phyloP scores from a whole-genome alignment of 37 sponge, comb jelly and placozoan species.

The Diacarnus erythraeanus region DNA sequence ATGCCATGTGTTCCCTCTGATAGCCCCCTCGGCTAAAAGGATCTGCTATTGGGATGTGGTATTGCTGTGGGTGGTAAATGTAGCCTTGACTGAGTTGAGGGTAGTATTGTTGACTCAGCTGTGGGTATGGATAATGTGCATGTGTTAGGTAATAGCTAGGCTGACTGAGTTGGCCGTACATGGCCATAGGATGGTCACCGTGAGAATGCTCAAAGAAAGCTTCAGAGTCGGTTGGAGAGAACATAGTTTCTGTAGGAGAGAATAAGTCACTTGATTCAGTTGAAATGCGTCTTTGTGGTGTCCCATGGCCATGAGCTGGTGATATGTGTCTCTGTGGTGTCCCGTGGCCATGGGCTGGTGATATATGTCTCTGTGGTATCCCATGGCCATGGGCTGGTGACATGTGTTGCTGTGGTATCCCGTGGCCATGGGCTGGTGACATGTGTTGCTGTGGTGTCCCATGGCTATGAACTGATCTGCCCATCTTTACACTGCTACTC shows the following conservation, averaged over 20 bases:
- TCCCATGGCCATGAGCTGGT: too few relatives aligned
- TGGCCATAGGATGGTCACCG: neutral
- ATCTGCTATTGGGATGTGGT: neutral
- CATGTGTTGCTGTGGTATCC: too few relatives aligned
- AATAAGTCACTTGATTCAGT: neutral
- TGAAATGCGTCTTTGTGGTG: neutral
- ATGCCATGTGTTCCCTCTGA: neutral
- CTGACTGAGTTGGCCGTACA: conserved; percentile 32
- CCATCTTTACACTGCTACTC: neutral
- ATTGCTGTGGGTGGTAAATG: neutral
- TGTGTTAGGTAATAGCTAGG: conserved; percentile 17
- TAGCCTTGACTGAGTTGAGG: conserved; percentile 14
- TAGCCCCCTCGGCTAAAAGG: neutral
- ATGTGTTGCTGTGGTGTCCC: too few relatives aligned
- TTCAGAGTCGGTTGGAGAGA: neutral
- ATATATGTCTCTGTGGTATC: neutral
- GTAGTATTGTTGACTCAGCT: conserved; percentile 43
- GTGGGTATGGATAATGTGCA: conserved; percentile 6
- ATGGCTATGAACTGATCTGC: neutral
- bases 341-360: too few relatives aligned
- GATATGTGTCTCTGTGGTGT: neutral
- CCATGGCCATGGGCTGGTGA: neutral
- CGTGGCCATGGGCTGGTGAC: neutral
- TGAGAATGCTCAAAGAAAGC: too few relatives aligned
- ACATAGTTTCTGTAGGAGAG: neutral